phyloP scores from a whole-genome alignment of 2,888 invertebrate genomes.

The Steinernema scapterisci region DNA sequence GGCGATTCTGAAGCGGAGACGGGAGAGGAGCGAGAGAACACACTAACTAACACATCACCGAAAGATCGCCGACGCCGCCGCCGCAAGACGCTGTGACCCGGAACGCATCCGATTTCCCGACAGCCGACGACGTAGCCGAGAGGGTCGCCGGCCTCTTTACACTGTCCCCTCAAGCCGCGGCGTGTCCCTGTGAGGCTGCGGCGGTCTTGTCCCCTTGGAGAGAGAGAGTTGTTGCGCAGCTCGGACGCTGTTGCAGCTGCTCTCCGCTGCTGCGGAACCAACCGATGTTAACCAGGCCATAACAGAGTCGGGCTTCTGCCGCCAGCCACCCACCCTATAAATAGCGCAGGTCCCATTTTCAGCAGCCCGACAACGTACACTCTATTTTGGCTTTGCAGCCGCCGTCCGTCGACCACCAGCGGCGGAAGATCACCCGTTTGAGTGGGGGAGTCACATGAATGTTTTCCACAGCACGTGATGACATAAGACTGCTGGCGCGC shows the following conservation, averaged over 20 bases:
- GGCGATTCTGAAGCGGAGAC: background rate
- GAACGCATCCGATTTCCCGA: constrained; percentile 30
- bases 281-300: background rate
- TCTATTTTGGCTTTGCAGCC: background rate
- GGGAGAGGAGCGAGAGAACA: background rate
- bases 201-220: background rate
- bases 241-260: too few species aligned
- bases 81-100: constrained; percentile 15
- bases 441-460: constrained; percentile 18
- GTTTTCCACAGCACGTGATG: background rate
- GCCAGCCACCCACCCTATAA: background rate
- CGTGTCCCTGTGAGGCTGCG: background rate
- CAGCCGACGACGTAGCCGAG: background rate
- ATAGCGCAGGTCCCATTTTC: constrained; percentile 10
- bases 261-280: background rate
- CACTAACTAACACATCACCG: too few species aligned
- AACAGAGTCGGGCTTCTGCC: background rate
- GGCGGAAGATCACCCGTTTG: background rate
- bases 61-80: background rate
- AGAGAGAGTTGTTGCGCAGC: background rate
- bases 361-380: too few species aligned
- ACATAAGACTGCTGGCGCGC: background rate
- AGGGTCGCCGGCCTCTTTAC: constrained; percentile 2
- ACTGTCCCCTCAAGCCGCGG: background rate
- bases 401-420: background rate